These are phyloP conservation scores for Chrysogorgia sp. DNA, from an alignment of 92 coral and sea anemone species.

Conservation along the genomic window DNA sequence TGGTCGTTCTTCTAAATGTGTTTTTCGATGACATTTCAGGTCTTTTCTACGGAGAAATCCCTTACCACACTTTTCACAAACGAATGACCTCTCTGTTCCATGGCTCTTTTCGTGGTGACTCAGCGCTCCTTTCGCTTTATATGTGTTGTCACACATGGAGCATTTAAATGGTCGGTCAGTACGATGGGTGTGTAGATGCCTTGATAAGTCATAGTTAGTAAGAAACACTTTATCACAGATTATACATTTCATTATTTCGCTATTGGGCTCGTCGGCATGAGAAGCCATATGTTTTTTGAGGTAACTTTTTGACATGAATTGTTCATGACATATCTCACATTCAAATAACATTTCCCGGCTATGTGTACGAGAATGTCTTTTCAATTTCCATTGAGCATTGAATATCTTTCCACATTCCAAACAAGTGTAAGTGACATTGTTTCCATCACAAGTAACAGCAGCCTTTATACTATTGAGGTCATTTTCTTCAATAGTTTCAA, in stretches of 20 bases:
- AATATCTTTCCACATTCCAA: constrained; percentile 29
- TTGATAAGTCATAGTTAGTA: not conserved
- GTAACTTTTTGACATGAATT: not conserved
- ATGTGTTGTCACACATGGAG: constrained; percentile 17
- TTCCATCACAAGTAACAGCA: not conserved
- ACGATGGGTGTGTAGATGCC: constrained; percentile 27
- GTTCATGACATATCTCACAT: not conserved
- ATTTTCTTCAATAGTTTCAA: not conserved
- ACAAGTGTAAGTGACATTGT: not conserved
- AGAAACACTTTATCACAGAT: constrained; percentile 32
- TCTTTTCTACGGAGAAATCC: constrained; percentile 12
- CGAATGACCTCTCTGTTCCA: not conserved
- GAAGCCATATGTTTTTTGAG: constrained; percentile 1
- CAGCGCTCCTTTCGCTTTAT: constrained; percentile 23
- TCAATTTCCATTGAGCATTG: not conserved
- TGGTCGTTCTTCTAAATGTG: constrained; percentile 10
- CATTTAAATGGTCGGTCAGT: constrained; percentile 31
- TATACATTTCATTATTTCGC: not conserved
- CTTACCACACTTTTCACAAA: constrained; percentile 30
- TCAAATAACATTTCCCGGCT: not conserved
- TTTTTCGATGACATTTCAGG: constrained; percentile 6
- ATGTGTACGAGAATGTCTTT: not conserved
- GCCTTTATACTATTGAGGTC: not conserved
- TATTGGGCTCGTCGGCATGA: not conserved
- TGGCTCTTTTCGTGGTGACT: constrained; percentile 21